phyloP scores from a whole-genome alignment of 2,888 invertebrate genomes.

The Torymus auratus region DNA sequence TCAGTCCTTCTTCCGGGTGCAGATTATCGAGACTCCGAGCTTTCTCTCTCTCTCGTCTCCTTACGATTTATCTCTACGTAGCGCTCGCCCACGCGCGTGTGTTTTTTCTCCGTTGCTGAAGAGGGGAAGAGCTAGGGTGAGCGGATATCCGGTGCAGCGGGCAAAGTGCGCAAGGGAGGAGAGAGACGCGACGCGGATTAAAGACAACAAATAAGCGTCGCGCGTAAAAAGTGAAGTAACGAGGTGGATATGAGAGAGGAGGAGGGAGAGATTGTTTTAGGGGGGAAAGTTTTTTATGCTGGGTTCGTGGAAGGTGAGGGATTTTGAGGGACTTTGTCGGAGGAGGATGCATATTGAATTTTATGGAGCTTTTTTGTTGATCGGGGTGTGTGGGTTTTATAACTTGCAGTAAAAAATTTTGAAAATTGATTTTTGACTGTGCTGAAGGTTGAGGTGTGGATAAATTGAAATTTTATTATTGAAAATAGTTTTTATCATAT shows the following conservation, averaged over 20 bases:
- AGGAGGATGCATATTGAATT: no score
- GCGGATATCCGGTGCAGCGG: conserved; percentile 73
- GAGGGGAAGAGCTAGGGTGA: conserved; percentile 64
- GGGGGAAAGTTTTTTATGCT: no score
- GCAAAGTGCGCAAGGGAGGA: conserved; percentile 9
- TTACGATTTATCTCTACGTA: conserved; percentile 56
- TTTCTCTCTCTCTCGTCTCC: conserved; percentile 27
- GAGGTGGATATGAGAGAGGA: background rate
- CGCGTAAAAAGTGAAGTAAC: background rate
- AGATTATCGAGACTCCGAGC: conserved; percentile 21
- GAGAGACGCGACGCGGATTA: conserved; percentile 35
- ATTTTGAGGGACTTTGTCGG: no score
- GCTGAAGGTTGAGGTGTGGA: no score
- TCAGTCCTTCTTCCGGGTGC: conserved; percentile 43
- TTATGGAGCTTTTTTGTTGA: no score
- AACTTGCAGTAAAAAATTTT: no score
- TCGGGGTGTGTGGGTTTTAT: no score
- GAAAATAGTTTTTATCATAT: no score
- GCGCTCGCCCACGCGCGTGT: conserved; percentile 47
- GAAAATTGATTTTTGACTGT: no score
- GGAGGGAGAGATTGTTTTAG: background rate
- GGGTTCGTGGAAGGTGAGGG: no score
- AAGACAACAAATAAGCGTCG: conserved; percentile 49
- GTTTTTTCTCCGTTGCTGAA: conserved; percentile 50
- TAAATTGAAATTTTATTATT: no score